Percentiles rank a stretch among this genome's conserved stretches.
Evolutionary conservation across 2,888 invertebrate genomes (phyloP).

Genomic region (Andrena haemorrhoa): DNA sequence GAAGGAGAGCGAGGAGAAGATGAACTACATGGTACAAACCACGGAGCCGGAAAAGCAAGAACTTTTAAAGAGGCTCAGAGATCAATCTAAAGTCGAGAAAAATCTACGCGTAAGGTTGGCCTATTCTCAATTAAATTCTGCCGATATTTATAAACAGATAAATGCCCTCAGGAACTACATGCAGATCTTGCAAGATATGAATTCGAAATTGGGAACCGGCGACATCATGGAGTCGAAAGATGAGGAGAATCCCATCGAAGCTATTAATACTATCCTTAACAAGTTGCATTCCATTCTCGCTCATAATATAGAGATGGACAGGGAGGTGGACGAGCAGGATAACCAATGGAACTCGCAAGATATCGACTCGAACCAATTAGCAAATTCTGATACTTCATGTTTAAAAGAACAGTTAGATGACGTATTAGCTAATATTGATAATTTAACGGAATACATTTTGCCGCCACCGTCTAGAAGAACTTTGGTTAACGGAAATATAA

Average conservation of each 20-base stretch:
- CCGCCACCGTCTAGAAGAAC: conserved; percentile 73
- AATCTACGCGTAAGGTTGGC: conserved; percentile 72
- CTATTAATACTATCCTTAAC: conserved; percentile 76
- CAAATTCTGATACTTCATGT: conserved; percentile 62
- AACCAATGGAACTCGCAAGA: conserved; percentile 73
- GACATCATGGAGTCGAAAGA: conserved; percentile 69
- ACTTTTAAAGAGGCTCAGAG: conserved; percentile 75
- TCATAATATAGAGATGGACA: conserved; percentile 70
- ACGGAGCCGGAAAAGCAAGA: conserved; percentile 79
- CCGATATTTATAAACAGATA: conserved; percentile 79
- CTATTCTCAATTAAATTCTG: conserved; percentile 73
- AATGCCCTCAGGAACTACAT: conserved; percentile 79
- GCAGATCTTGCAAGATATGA: conserved; percentile 78
- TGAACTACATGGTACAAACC: conserved; percentile 75
- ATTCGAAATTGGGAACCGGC: conserved; percentile 71
- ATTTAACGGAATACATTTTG: conserved; percentile 73
- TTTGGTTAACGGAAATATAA: conserved; percentile 75
- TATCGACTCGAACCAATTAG: conserved; percentile 68
- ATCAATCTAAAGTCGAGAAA: conserved; percentile 73
- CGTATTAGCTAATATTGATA: conserved; percentile 66
- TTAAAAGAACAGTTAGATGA: conserved; percentile 72
- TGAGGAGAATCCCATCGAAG: conserved; percentile 75
- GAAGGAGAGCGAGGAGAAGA: conserved; percentile 77
- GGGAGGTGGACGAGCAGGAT: conserved; percentile 73
- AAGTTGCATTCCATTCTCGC: conserved; percentile 73